Conservation (phyloP, 2,888 invertebrate species). For the Aphodius sticticus region DNA sequence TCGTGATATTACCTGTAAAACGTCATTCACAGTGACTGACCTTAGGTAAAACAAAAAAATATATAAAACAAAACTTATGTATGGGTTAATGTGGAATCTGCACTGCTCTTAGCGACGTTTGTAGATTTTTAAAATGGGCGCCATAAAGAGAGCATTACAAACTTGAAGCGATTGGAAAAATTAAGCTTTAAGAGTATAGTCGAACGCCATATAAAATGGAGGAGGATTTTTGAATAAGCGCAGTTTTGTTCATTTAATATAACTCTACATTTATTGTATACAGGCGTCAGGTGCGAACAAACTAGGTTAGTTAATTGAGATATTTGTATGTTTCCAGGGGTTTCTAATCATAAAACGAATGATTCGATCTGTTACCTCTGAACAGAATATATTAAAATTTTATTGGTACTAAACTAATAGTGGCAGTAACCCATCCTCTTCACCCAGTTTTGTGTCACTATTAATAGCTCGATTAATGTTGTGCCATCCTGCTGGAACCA, state of each 20-base stretch:
- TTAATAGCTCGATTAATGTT: no score
- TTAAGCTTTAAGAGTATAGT: conserved; percentile 38
- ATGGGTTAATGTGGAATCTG: conserved; percentile 46
- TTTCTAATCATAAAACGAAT: no score
- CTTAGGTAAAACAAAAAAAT: conserved; percentile 44
- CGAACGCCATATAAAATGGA: conserved; percentile 40
- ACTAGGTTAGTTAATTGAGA: no score
- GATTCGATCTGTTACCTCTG: no score
- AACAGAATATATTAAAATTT: no score
- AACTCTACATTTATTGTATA: not conserved
- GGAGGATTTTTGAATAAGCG: not conserved
- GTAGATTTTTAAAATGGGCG: conserved; percentile 42
- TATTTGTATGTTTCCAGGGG: no score
- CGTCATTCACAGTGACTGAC: conserved; percentile 57
- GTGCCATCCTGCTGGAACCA: no score
- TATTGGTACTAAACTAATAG: no score
- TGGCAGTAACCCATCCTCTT: no score
- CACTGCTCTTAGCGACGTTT: conserved; percentile 54
- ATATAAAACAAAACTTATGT: conserved; percentile 40
- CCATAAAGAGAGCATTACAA: conserved; percentile 37
- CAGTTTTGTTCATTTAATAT: not conserved
- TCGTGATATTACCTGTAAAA: conserved; percentile 56
- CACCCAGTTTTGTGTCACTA: no score
- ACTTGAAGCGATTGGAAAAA: conserved; percentile 33
- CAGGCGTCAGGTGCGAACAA: not conserved